Evolutionary conservation across 2,888 invertebrate genomes (phyloP), one percentile per base, ranked within the genome.

Genomic region (Lasioglossum zephyrum): DNA sequence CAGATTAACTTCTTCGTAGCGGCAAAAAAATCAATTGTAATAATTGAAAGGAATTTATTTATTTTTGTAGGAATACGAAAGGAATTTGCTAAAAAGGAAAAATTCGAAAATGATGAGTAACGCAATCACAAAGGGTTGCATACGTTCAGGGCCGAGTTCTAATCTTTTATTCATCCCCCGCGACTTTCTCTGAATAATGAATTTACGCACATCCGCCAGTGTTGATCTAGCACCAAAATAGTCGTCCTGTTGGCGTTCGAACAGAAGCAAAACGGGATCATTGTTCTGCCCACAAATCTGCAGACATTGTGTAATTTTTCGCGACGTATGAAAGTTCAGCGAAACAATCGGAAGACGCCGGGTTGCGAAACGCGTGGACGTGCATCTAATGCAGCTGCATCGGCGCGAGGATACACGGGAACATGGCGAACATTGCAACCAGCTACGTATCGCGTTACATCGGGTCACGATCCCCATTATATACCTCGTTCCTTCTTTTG

Each of bases 391-490:
- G 31, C 44, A 26, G 69, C 49, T 31, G 26, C 63, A 63, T 16
- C 76, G 18, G 60, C 69, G 69, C 13, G 70, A 22, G 66, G 69
- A n/a, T 57, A 66, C 63, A 77, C 70, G 49, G 39, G 73, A 60
- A 63, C 77, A 74, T 69, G 13, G 39, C 66, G 72, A 47, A 85
- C 87, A 75, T 69, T 81, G 79, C 77, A 75, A 81, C 87, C 86
- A 76, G 77, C 86, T 80, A 89, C 85, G 87, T 90, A 88, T 90
- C 91, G 87, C 87, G 91, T 92, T 92, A 91, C 91, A 88, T 82
- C 88, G 85, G 92, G 92, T 93, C 92, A 92, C 93, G 92, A 93
- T 91, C 91, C 91, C 91, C 85, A 91, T 92, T 92, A 91, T 88
- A 84, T 87, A 86, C 79, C 77, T 87, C 85, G 74, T 91, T 86